Conservation (phyloP, 1,140 invertebrate species). For the Metopolophium dirhodum region DNA sequence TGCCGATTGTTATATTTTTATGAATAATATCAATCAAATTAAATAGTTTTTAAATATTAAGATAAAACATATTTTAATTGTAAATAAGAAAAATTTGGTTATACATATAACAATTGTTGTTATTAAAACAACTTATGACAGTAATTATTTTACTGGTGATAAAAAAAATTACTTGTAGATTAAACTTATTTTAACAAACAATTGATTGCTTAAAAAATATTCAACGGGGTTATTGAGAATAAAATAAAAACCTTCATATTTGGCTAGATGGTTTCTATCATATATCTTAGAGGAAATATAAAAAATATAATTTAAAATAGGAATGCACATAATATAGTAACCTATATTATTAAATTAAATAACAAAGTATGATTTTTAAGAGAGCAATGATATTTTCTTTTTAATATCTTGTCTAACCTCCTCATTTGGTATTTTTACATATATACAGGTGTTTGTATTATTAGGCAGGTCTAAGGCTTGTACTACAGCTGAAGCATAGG, state of each 20-base stretch:
- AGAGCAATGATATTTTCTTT: neutral
- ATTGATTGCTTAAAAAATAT: neutral
- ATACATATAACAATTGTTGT: neutral
- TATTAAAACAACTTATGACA: neutral
- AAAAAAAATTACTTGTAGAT: neutral
- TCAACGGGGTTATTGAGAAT: neutral
- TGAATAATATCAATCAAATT: too few species aligned
- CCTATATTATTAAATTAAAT: neutral
- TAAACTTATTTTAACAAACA: neutral
- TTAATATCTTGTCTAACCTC: neutral
- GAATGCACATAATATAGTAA: neutral
- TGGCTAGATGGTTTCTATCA: neutral
- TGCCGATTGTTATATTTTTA: too few species aligned
- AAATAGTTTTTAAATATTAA: neutral
- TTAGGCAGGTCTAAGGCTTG: accelerated
- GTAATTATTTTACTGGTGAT: neutral
- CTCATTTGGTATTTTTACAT: neutral
- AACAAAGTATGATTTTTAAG: neutral
- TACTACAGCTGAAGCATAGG: neutral
- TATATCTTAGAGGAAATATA: neutral
- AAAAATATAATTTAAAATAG: neutral
- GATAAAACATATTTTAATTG: neutral
- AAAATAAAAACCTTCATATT: neutral
- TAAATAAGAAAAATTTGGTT: neutral
- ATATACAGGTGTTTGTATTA: neutral